These are phyloP conservation scores for Hemicentrotus pulcherrimus DNA, from an alignment of 35 echinoderm and acorn worm species.

Conservation along the genomic window DNA sequence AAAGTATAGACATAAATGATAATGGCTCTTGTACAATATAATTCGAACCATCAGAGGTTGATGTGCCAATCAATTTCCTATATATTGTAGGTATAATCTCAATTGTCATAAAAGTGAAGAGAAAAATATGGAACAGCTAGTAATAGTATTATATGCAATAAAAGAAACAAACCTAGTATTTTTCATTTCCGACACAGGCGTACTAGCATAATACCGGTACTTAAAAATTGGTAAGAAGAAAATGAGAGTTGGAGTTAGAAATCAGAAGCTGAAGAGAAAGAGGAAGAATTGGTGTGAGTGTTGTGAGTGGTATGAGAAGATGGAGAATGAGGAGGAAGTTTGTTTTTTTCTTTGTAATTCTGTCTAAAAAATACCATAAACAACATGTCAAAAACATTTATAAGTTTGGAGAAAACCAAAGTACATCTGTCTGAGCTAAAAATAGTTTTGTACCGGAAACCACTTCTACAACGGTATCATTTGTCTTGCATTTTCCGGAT, in stretches of 20 bases:
- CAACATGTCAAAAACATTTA: neutral
- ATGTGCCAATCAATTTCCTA: no score
- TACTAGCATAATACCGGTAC: no score
- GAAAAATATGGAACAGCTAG: no score
- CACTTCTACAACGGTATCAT: neutral
- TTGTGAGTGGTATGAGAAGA: no score
- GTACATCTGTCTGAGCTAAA: conserved; percentile 1
- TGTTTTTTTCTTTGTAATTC: neutral
- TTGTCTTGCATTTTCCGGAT: neutral
- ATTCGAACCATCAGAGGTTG: no score
- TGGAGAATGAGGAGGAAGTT: neutral
- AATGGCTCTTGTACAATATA: no score
- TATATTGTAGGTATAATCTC: no score
- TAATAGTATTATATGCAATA: no score
- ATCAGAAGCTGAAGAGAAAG: neutral
- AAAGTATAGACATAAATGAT: neutral
- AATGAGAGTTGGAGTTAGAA: neutral
- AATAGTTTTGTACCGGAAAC: neutral
- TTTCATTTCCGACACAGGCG: no score
- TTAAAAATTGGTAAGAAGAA: neutral
- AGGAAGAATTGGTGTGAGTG: neutral
- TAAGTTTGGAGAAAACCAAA: neutral
- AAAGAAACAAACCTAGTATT: no score
- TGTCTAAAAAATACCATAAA: neutral
- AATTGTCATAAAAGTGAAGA: no score